These are phyloP conservation scores for Trematocara variabile DNA, from an alignment of 2,113 vertebrate genomes.

Conservation along the genomic window DNA sequence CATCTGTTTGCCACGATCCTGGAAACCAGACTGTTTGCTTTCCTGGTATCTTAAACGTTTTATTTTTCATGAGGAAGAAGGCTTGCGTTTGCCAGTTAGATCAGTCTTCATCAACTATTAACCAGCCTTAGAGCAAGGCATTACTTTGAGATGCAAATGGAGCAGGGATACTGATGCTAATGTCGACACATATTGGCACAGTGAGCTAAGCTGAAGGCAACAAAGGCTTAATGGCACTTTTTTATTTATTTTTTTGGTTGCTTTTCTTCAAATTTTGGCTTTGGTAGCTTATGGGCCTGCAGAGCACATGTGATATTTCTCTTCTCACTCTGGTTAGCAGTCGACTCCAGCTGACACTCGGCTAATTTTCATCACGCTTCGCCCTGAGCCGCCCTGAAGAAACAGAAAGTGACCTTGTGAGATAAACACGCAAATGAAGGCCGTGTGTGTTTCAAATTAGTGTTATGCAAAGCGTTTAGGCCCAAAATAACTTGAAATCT, in stretches of 20 bases:
- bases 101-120: conserved; percentile 43
- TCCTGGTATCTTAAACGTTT: neutral
- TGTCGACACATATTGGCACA: neutral
- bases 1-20: neutral
- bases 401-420: conserved; percentile 19
- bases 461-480: neutral
- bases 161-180: neutral
- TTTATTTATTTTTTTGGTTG: neutral
- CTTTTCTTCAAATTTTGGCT: neutral
- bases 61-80: conserved; percentile 11
- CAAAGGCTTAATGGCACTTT: neutral
- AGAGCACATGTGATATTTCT: neutral
- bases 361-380: neutral
- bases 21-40: conserved; percentile 24
- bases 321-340: neutral
- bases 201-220: neutral
- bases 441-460: conserved; percentile 18
- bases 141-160: conserved; percentile 46
- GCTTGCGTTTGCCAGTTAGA: conserved; percentile 22
- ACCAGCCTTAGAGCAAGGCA: conserved; percentile 43
- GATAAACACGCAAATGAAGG: neutral
- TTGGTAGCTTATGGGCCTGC: neutral
- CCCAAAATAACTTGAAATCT: conserved; percentile 6
- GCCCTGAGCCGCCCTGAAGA: neutral
- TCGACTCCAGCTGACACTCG: neutral